Conservation (phyloP, 2,888 invertebrate genomes). For the Amphipoea oculea region DNA sequence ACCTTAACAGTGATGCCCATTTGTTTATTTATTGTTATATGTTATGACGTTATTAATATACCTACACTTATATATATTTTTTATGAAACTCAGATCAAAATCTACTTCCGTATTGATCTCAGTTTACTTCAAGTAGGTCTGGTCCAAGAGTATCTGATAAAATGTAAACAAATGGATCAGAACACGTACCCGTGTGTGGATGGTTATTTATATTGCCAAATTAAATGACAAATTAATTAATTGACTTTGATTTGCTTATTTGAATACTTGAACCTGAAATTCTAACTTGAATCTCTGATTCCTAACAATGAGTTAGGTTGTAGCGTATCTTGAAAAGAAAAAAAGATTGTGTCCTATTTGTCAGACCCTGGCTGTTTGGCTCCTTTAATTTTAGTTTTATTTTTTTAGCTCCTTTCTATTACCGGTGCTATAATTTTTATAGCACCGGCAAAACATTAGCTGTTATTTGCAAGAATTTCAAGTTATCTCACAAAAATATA, state of each 20-base stretch:
- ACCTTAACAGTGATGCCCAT: slow-evolving; percentile 45
- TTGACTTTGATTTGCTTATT: not conserved
- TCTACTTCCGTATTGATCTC: not conserved
- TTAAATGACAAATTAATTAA: not conserved
- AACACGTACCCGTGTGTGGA: not conserved
- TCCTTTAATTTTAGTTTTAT: not conserved
- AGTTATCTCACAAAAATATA: not conserved
- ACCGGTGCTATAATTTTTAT: not conserved
- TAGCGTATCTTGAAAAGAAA: not conserved
- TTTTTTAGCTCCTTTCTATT: slow-evolving; percentile 6
- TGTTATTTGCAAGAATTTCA: slow-evolving; percentile 7
- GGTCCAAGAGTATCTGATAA: not conserved
- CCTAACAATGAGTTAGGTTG: not conserved
- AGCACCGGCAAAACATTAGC: not conserved
- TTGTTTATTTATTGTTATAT: slow-evolving; percentile 31
- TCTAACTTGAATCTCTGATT: not conserved
- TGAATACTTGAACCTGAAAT: not conserved
- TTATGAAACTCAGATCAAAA: no score
- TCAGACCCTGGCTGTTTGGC: not conserved
- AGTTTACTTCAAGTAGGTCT: not conserved
- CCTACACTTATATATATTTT: not conserved
- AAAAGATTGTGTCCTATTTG: not conserved
- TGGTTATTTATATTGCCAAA: not conserved
- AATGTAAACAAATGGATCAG: not conserved
- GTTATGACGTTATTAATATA: slow-evolving; percentile 1